These are phyloP conservation scores for Drosophila parabipectinata DNA, from an alignment of 1,140 invertebrate genomes.

Conservation along the genomic window DNA sequence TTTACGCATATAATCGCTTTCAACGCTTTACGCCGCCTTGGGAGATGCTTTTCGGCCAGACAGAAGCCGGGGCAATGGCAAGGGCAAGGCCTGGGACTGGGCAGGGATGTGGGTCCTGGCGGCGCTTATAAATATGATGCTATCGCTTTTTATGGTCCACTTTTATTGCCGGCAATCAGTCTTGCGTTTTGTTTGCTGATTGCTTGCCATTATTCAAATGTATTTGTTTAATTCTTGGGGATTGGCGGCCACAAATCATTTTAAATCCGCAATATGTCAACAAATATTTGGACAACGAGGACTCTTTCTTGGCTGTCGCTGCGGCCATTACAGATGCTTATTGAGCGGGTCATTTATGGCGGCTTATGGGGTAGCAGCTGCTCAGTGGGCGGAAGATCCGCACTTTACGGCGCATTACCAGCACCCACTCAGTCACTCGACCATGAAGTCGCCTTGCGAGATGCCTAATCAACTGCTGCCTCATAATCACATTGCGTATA, in stretches of 20 bases:
- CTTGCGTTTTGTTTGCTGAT: slow-evolving; percentile 81
- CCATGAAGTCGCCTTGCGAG: slow-evolving; percentile 4
- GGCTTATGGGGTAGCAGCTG: slow-evolving; percentile 44
- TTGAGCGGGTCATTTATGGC: slow-evolving; percentile 61
- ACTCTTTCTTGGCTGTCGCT: slow-evolving; percentile 4
- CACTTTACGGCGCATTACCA: slow-evolving; percentile 29
- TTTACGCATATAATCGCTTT: slow-evolving; percentile 83
- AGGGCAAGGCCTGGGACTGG: slow-evolving; percentile 13
- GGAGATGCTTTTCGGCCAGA: slow-evolving; percentile 25
- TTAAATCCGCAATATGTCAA: slow-evolving; percentile 82
- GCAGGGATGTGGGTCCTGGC: slow-evolving; percentile 45
- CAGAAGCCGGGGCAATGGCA: not conserved
- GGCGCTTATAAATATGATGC: slow-evolving; percentile 80
- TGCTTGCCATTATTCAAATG: slow-evolving; percentile 80
- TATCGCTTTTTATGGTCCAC: slow-evolving; percentile 82
- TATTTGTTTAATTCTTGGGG: slow-evolving; percentile 78
- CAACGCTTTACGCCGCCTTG: slow-evolving; percentile 68
- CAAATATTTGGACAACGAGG: slow-evolving; percentile 62
- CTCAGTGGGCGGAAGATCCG: slow-evolving; percentile 24
- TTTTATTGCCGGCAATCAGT: slow-evolving; percentile 81
- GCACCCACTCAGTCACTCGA: slow-evolving; percentile 3
- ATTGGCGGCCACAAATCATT: slow-evolving; percentile 76
- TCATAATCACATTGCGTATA: slow-evolving; percentile 78
- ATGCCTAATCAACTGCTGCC: slow-evolving; percentile 56
- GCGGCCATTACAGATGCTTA: slow-evolving; percentile 9